Evolutionary conservation across 2,888 invertebrate species (phyloP).

Genomic region (Dynastes maya): DNA sequence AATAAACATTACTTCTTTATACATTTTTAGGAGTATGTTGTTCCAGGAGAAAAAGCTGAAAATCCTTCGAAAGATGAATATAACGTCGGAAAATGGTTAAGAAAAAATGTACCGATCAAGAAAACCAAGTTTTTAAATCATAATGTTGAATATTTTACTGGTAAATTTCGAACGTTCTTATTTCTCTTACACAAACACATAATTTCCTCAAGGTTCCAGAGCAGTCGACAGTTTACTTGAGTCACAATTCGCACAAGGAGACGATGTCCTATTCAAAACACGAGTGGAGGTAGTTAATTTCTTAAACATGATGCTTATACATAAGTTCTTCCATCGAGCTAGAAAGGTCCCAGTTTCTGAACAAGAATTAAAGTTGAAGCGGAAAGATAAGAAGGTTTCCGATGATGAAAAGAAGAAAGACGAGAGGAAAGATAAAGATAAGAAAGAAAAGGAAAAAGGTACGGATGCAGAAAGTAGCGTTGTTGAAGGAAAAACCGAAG

Average conservation of each 20-base stretch:
- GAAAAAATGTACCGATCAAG: slow-evolving; percentile 94
- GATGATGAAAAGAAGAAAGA: slow-evolving; percentile 73
- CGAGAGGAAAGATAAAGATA: slow-evolving; percentile 66
- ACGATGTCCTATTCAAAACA: slow-evolving; percentile 84
- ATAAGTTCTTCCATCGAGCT: slow-evolving; percentile 96
- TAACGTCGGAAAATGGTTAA: slow-evolving; percentile 93
- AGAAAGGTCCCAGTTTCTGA: slow-evolving; percentile 87
- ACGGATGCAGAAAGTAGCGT: slow-evolving; percentile 73
- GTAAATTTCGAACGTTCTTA: slow-evolving; percentile 69
- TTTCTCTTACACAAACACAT: not conserved
- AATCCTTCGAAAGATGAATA: slow-evolving; percentile 94
- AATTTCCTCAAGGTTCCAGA: slow-evolving; percentile 76
- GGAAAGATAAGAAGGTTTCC: slow-evolving; percentile 72
- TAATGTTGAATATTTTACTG: slow-evolving; percentile 97
- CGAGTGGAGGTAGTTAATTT: slow-evolving; percentile 87
- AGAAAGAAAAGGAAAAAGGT: slow-evolving; percentile 67
- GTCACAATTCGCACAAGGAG: slow-evolving; percentile 90
- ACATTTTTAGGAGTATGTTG: slow-evolving; percentile 69
- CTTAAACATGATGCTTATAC: slow-evolving; percentile 88
- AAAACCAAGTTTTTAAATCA: slow-evolving; percentile 97
- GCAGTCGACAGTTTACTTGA: slow-evolving; percentile 94
- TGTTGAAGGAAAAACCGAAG: slow-evolving; percentile 72
- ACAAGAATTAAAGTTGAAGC: slow-evolving; percentile 77
- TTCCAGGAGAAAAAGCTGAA: slow-evolving; percentile 71
- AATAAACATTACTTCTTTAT: not conserved